Percentiles rank a stretch among this genome's conserved stretches.
Conservation (phyloP, 2,113 vertebrate species). For the Acanthisitta chloris region DNA sequence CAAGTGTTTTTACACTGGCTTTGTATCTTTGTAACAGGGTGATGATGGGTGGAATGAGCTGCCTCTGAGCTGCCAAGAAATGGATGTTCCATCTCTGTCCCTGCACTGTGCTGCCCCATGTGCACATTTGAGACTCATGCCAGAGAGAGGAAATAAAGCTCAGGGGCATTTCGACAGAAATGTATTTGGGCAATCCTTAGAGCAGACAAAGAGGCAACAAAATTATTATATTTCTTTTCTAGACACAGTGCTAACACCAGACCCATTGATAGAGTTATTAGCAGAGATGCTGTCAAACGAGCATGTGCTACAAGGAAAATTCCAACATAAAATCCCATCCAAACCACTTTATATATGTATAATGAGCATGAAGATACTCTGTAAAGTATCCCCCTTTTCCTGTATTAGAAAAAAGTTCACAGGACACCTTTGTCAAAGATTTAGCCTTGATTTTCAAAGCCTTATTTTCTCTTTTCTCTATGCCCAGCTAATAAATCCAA, state of each 20-base stretch:
- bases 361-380: background rate
- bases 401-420: background rate
- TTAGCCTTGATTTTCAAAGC: background rate
- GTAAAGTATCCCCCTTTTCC: background rate
- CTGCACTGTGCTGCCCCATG: background rate
- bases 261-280: background rate
- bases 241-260: background rate
- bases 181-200: background rate
- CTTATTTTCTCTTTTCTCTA: background rate
- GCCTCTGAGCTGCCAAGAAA: background rate
- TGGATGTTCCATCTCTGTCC: background rate
- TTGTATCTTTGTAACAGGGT: background rate
- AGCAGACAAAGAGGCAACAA: background rate
- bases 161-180: background rate
- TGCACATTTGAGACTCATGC: fast-evolving
- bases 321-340: background rate
- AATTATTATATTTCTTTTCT: background rate
- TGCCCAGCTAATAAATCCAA: background rate
- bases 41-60: background rate
- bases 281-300: background rate
- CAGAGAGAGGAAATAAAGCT: background rate
- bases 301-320: background rate
- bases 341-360: background rate
- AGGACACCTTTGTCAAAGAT: background rate
- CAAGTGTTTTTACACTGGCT: background rate